phyloP scores from a whole-genome alignment of 2,113 vertebrate genomes.

The Eudyptes chrysolophus region DNA sequence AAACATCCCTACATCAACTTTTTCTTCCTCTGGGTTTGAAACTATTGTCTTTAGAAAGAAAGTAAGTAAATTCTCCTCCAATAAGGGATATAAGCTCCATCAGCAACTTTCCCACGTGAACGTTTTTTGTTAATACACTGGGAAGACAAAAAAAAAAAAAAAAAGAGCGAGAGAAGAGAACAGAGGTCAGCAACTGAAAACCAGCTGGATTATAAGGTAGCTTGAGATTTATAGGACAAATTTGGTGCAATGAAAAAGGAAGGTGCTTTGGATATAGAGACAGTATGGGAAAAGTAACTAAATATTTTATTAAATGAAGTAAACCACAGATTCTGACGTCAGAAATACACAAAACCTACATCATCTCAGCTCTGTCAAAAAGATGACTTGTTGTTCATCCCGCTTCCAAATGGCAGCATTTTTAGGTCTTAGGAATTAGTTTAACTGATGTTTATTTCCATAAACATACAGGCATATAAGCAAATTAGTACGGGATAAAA shows the following conservation, averaged over 20 bases:
- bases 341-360: not conserved
- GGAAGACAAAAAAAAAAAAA: no score
- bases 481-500: not conserved
- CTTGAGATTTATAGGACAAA: not conserved
- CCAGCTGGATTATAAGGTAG: not conserved
- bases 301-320: not conserved
- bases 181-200: not conserved
- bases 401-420: not conserved
- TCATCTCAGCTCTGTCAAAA: not conserved
- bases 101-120: not conserved
- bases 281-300: not conserved
- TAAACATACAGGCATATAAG: not conserved
- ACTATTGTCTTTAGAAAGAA: not conserved
- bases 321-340: not conserved
- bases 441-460: not conserved
- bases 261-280: not conserved
- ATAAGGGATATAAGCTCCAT: not conserved
- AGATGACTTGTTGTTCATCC: not conserved
- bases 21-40: not conserved
- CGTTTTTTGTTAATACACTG: not conserved
- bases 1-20: not conserved
- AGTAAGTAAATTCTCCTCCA: not conserved
- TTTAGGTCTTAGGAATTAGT: not conserved
- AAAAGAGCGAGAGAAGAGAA: no score
- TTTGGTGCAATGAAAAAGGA: not conserved